These are phyloP conservation scores for Sebastes steindachneri DNA, from an alignment of 2,797 vertebrate species.

Conservation along the genomic window DNA sequence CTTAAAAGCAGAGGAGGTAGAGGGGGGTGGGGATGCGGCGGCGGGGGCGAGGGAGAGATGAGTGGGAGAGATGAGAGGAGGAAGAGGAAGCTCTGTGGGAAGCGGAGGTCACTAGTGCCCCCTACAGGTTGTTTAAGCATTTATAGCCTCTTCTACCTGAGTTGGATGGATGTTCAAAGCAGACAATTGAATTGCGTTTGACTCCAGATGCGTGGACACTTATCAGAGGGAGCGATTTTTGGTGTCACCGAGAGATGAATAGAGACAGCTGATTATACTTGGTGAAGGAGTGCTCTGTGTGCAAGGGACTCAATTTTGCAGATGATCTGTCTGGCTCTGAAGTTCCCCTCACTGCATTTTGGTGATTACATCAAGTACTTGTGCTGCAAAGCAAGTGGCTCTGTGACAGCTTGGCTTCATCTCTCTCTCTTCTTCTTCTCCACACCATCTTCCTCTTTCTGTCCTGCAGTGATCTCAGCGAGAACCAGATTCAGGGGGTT, in stretches of 20 bases:
- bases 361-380: conserved; percentile 64
- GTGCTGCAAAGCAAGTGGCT: conserved; percentile 48
- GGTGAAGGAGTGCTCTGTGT: conserved; percentile 32
- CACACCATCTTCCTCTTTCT: conserved; percentile 22
- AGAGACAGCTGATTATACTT: conserved; percentile 52
- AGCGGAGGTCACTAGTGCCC: conserved; percentile 71
- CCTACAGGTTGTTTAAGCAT: conserved; percentile 61
- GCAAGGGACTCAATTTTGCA: conserved; percentile 56
- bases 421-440: neutral
- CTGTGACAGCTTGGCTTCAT: conserved; percentile 49
- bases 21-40: neutral
- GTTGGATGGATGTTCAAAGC: conserved; percentile 47
- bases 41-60: conserved; percentile 14
- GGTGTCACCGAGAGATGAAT: conserved; percentile 43
- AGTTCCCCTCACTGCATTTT: conserved; percentile 40
- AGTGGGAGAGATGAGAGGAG: conserved; percentile 44
- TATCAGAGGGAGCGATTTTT: conserved; percentile 27
- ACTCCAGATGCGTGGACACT: conserved; percentile 32
- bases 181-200: conserved; percentile 35
- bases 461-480: conserved; percentile 92
- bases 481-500: conserved; percentile 98
- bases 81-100: conserved; percentile 22
- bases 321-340: conserved; percentile 51
- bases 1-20: conserved; percentile 45
- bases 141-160: conserved; percentile 23